Percentiles rank a stretch among this genome's conserved stretches.
These are phyloP conservation scores for Cataglyphis albicans DNA, from an alignment of 2,888 invertebrate species.

Conservation along the genomic window DNA sequence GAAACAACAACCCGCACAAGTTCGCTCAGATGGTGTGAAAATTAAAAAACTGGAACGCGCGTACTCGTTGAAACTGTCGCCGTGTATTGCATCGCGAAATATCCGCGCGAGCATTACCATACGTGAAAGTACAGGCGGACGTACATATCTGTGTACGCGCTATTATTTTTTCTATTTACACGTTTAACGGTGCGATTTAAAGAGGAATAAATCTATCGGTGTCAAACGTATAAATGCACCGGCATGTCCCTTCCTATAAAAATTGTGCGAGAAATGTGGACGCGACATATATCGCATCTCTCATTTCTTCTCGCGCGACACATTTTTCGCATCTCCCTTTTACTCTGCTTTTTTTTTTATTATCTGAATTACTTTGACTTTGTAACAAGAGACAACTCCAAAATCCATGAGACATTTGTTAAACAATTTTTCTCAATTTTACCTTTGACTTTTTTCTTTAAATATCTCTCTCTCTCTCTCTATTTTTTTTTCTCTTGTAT, in stretches of 20 bases:
- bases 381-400: too few species aligned
- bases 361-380: not conserved
- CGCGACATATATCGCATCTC: not conserved
- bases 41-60: conserved; percentile 45
- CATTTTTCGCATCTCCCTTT: not conserved
- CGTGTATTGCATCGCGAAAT: conserved; percentile 50
- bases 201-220: conserved; percentile 21
- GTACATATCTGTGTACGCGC: conserved; percentile 62
- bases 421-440: not conserved
- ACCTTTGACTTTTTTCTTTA: not conserved
- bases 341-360: not conserved
- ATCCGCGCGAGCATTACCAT: conserved; percentile 64
- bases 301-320: not conserved
- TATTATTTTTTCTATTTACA: conserved; percentile 64
- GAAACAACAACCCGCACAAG: conserved; percentile 29
- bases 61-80: conserved; percentile 41
- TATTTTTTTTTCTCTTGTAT: not conserved
- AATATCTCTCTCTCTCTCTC: not conserved
- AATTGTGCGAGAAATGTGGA: conserved; percentile 23
- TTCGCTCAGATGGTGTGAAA: conserved; percentile 23
- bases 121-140: conserved; percentile 66
- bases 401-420: not conserved
- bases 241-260: conserved; percentile 8
- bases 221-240: not conserved
- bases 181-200: conserved; percentile 49